Base-by-base conservation (phyloP, 2,888 invertebrate species). In the Teleogryllus oceanicus region DNA sequence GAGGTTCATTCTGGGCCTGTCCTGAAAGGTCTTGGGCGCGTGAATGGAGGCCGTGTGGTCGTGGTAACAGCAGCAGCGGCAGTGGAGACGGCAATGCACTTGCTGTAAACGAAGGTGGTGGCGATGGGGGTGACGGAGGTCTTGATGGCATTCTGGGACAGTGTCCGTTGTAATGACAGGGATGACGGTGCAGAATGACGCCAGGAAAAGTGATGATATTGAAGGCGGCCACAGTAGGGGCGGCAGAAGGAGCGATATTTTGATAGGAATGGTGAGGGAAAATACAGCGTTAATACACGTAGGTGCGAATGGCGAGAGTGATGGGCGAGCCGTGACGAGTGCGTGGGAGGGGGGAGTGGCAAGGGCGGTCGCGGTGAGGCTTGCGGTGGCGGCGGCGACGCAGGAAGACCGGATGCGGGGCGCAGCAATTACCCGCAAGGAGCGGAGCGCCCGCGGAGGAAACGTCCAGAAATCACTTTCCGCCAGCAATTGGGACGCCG, bases 401-500 rank as follows among this genome's bases (percentile, higher is more conserved):
- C 37, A 37, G 37, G 37, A 37, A 37, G 37, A 18, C 62, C 62
- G 62, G 62, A 62, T 62, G 62, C n/a, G 62, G 62, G 62, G 62
- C 13, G 62, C 62, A 62, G 62, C 62, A 62, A 62, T 62, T 62
- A 62, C 62, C 13, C 62, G 62, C 62, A 62, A 62, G 62, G n/a
- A 62, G 62, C 62, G 62, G 11, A 62, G 62, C 62, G 12, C 62
- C 62, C 62, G 62, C 62, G 62, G 62, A 62, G 62, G 62, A 62
- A 62, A 62, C 62, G 62, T n/a, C 62, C 16, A 62, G 62, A 62
- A 62, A 62, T 62, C 62, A 62, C 62, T 62, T 62, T 62, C 62
- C 62, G 62, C 62, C 62, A 18, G 62, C 62, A 62, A 62, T 62
- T 62, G 62, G 62, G 62, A 13, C 13, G 16, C 62, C 16, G 16